A percentile compares a stretch with the other conserved stretches of the same genome.
phyloP scores from a whole-genome alignment of 2,888 invertebrate genomes.

The Nemotelus nigrinus region DNA sequence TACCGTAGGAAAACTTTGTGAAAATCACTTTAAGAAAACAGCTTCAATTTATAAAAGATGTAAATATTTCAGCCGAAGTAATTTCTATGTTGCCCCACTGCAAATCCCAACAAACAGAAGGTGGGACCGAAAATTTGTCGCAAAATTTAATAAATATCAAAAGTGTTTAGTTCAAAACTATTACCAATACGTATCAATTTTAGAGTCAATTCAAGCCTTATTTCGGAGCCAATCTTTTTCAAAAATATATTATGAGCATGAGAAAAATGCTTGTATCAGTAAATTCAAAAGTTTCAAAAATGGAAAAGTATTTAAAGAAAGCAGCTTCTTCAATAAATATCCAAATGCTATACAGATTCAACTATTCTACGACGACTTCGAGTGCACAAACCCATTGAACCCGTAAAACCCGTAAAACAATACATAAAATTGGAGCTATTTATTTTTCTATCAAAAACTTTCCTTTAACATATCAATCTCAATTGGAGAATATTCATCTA shows the following conservation, averaged over 20 bases:
- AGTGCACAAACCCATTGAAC: slow-evolving; percentile 48
- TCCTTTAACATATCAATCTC: slow-evolving; percentile 42
- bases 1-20: background rate
- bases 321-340: slow-evolving; percentile 23
- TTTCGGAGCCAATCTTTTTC: slow-evolving; percentile 34
- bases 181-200: slow-evolving; percentile 41
- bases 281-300: slow-evolving; percentile 1
- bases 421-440: slow-evolving; percentile 49
- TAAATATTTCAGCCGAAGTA: background rate
- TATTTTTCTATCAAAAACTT: slow-evolving; percentile 47
- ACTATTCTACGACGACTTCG: slow-evolving; percentile 50
- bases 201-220: slow-evolving; percentile 37
- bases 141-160: slow-evolving; percentile 33
- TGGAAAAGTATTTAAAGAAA: slow-evolving; percentile 26
- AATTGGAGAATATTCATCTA: slow-evolving; percentile 45
- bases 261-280: slow-evolving; percentile 9
- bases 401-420: slow-evolving; percentile 45
- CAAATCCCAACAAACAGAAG: slow-evolving; percentile 39
- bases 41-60: slow-evolving; percentile 41
- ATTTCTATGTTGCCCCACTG: slow-evolving; percentile 27
- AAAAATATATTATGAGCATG: background rate
- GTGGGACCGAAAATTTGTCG: slow-evolving; percentile 43
- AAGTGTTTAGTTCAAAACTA: slow-evolving; percentile 38
- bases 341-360: slow-evolving; percentile 41
- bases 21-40: slow-evolving; percentile 12